Conservation (phyloP, 2,113 vertebrate species). For the Poeciliopsis turrubarensis region DNA sequence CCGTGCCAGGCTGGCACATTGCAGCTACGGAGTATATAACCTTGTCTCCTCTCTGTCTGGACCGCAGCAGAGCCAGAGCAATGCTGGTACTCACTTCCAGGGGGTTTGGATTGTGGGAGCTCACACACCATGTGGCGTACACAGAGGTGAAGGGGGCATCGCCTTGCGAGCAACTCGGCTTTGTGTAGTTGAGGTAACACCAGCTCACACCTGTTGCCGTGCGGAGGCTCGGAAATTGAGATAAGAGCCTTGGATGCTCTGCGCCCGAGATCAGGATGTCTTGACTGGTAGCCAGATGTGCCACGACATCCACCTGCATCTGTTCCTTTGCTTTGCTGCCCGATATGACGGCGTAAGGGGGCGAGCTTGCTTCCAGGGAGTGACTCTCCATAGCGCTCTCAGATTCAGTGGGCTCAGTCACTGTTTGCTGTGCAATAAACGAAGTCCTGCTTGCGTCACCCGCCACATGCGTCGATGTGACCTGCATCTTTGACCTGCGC, state of each 20-base stretch:
- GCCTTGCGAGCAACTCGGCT: constrained; percentile 89
- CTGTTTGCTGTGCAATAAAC: constrained; percentile 77
- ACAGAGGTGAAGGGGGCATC: constrained; percentile 87
- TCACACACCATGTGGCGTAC: constrained; percentile 94
- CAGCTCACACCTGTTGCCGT: constrained; percentile 97
- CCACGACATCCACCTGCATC: constrained; percentile 81
- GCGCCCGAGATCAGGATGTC: constrained; percentile 82
- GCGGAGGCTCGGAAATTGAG: constrained; percentile 95
- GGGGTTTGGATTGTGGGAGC: constrained; percentile 93
- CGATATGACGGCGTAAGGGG: constrained; percentile 79
- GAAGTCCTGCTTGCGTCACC: constrained; percentile 43
- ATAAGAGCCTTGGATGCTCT: constrained; percentile 84
- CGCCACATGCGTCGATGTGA: constrained; percentile 39
- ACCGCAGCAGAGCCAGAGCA: constrained; percentile 89
- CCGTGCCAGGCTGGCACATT: constrained; percentile 89
- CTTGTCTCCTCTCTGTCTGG: constrained; percentile 89
- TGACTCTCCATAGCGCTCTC: constrained; percentile 88
- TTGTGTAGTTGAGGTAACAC: constrained; percentile 98
- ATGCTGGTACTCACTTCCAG: constrained; percentile 90
- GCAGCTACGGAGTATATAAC: constrained; percentile 92
- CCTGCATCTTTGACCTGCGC: constrained; percentile 79
- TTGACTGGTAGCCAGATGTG: constrained; percentile 81
- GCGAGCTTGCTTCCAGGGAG: constrained; percentile 82
- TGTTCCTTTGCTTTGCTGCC: constrained; percentile 76
- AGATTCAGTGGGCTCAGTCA: constrained; percentile 78